Evolutionary conservation across 2,113 vertebrate species (phyloP), one percentile per base, ranked within the genome.

Genomic region (Actenoides hombroni): DNA sequence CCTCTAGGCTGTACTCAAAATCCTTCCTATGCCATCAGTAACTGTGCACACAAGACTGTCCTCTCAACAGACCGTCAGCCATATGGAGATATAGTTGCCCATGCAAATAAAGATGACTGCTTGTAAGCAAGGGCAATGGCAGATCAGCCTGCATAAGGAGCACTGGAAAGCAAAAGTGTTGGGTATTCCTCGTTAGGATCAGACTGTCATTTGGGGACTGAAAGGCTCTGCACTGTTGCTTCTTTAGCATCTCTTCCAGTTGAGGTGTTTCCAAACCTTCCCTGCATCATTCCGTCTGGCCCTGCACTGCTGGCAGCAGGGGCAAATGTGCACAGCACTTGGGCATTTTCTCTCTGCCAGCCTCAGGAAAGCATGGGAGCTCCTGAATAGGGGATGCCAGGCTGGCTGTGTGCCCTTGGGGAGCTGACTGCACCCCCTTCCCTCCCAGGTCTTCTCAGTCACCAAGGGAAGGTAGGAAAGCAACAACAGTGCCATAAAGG

Each of bases 281-380:
- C 35, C 61, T 10, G 31, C 0, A 2, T 48, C 3, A 0, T 51
- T 60, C 1, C 0, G 6, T 24, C 76, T 40, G 69, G 51, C 51
- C 39, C 63, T 8, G 17, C 8, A 2, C 59, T 19, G 2, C 53
- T 26, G 73, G 17, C 83, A 68, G 53, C 5, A 1, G 26, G 60
- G 51, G 18, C 23, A 28, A 35, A 40, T 35, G 5, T 0, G 2
- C 31, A 13, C 21, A 8, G 46, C 33, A 1, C 33, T 46, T 5
- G 63, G 49, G 29, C 10, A 1, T 40, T 48, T 6, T 28, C 63
- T 86, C 9, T 44, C 56, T 76, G 67, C 44, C 68, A 56, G 57
- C 44, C 67, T 71, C 0, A 0, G 53, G 48, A 40, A 29, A 21
- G 35, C 5, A 0, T 8, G 39, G 74, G 28, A 71, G 35, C 24